Base-by-base conservation (phyloP, 2,797 vertebrate genomes). In the Rhinatrema bivittatum region DNA sequence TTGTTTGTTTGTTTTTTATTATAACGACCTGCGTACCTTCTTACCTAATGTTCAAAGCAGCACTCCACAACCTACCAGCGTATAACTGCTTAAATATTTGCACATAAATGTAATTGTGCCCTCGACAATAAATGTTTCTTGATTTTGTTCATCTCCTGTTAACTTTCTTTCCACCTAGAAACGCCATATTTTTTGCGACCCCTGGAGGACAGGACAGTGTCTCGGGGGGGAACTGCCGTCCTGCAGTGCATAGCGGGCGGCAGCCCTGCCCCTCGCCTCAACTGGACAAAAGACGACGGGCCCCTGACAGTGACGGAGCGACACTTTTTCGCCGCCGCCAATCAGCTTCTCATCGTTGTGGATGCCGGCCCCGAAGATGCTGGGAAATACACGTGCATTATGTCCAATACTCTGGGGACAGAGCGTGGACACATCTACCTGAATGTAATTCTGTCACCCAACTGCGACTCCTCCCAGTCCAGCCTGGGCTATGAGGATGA, bases 321-420 rank as follows among this genome's bases (percentile, higher is more conserved):
- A 1, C 87, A 89, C 38, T 89, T 89, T 34, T 89, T 89, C 22
- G 87, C 84, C 24, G 87, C 87, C 0, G 84, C 79, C 18, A 87
- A 87, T 29, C 87, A 89, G 16, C 84, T 89, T 10, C 81, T 89
- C 5, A 88, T 89, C 58, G 89, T 89, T 9, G 87, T 89, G 25
- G 85, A 88, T 18, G 56, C 82, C 1, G 82, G 84, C 0, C 63
- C 84, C 2, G 79, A 83, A 9, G 87, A 89, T 33, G 79, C 81
- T 8, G 87, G 87, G 12, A 88, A 87, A 62, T 89, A 89, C 9
- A 89, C 87, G 0, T 89, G 87, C 53, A 72, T 84, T 21, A 85
- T 89, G 82, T 89, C 87, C 20, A 89, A 89, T 44, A 87, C 85
- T 0, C 65, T 89, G 35, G 87, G 87, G 30, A 88, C 87, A 0